Conservation (phyloP, 2,113 vertebrate genomes). For the Pao palembangensis region DNA sequence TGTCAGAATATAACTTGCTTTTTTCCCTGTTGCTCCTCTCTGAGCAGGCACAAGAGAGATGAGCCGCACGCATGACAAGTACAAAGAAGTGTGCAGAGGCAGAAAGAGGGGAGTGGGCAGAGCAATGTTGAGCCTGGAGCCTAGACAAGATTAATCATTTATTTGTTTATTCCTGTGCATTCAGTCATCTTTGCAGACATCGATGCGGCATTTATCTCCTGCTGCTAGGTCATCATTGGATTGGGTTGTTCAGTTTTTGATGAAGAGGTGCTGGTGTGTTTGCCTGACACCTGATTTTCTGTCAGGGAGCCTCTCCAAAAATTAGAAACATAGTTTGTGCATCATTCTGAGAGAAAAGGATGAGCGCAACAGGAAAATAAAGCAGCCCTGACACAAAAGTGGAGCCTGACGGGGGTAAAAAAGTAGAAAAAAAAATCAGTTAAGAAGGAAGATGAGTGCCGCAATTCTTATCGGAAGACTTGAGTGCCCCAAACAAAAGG, state of each 20-base stretch:
- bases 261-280: conserved; percentile 1
- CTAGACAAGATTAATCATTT: neutral
- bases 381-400: too few relatives aligned
- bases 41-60: neutral
- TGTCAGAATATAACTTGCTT: conserved; percentile 8
- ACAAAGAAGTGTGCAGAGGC: neutral
- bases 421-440: too few relatives aligned
- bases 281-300: neutral
- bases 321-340: conserved; percentile 12
- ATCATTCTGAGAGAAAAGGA: neutral
- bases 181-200: neutral
- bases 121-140: neutral
- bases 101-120: neutral
- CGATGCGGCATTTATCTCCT: neutral
- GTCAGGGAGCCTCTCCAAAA: neutral
- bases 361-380: too few relatives aligned
- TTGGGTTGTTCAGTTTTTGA: neutral
- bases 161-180: neutral
- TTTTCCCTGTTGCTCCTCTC: neutral
- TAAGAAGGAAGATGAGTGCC: too few relatives aligned
- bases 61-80: conserved; percentile 4
- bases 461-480: too few relatives aligned
- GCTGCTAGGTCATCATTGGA: neutral
- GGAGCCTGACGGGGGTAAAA: too few relatives aligned
- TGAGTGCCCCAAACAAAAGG: too few relatives aligned